Percentiles rank a stretch among this genome's conserved stretches.
These are phyloP conservation scores for Branchipolynoe longqiensis DNA, from an alignment of 2,888 invertebrate genomes.

Conservation along the genomic window DNA sequence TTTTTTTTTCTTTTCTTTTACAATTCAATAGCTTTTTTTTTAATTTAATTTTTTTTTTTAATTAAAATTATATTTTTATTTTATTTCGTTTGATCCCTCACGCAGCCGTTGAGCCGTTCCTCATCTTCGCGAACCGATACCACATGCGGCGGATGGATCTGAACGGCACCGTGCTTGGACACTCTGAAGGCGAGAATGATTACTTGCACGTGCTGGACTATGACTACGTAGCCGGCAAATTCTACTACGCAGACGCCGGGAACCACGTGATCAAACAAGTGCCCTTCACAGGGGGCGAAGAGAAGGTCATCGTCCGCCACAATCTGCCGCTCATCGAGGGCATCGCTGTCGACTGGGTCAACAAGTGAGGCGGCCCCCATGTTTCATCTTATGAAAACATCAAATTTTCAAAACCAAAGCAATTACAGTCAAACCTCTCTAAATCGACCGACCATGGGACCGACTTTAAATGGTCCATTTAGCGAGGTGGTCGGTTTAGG, in stretches of 20 bases:
- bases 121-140: slow-evolving; percentile 91
- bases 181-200: slow-evolving; percentile 85
- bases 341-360: slow-evolving; percentile 96
- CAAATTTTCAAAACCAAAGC: too few relatives aligned
- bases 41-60: background rate
- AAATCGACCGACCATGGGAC: too few relatives aligned
- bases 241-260: slow-evolving; percentile 83
- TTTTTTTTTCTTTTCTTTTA: background rate
- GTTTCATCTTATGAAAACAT: too few relatives aligned
- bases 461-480: too few relatives aligned
- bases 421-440: too few relatives aligned
- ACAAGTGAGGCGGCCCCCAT: slow-evolving; percentile 75
- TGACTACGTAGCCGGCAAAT: slow-evolving; percentile 88
- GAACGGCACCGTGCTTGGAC: slow-evolving; percentile 72
- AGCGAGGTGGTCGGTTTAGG: too few relatives aligned
- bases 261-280: slow-evolving; percentile 9
- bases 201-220: slow-evolving; percentile 94
- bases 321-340: slow-evolving; percentile 86
- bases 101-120: slow-evolving; percentile 64
- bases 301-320: slow-evolving; percentile 19
- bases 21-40: background rate
- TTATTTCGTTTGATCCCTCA: background rate
- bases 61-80: background rate
- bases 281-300: slow-evolving; percentile 32
- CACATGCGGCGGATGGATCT: slow-evolving; percentile 90